phyloP scores from a whole-genome alignment of 2,113 vertebrate genomes.

The Pseudorhombus dupliciocellatus region DNA sequence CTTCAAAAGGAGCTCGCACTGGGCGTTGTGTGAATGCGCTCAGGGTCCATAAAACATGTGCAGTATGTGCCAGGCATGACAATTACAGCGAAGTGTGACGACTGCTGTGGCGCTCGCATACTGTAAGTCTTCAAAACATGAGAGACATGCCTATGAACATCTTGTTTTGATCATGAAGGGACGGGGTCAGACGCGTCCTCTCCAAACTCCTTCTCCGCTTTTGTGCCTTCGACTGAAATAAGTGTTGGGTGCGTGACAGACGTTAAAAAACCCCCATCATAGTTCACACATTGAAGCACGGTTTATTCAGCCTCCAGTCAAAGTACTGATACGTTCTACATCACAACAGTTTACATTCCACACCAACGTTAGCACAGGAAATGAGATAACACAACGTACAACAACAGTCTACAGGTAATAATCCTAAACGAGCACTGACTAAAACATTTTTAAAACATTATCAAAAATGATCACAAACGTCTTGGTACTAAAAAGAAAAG shows the following conservation, averaged over 20 bases:
- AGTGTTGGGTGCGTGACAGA: not conserved
- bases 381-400: constrained; percentile 52
- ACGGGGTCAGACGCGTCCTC: not conserved
- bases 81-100: not conserved
- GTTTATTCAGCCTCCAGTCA: constrained; percentile 76
- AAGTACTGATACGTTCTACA: constrained; percentile 63
- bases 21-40: not conserved
- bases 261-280: constrained; percentile 5
- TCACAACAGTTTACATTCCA: constrained; percentile 77
- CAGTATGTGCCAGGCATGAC: not conserved
- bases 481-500: constrained; percentile 68
- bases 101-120: not conserved
- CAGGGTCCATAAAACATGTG: not conserved
- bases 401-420: constrained; percentile 60
- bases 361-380: constrained; percentile 72
- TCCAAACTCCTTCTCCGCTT: not conserved
- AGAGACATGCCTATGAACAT: not conserved
- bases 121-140: not conserved
- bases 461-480: constrained; percentile 74
- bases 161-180: not conserved
- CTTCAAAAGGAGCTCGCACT: not conserved
- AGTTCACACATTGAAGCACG: constrained; percentile 38
- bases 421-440: constrained; percentile 61
- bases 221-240: not conserved
- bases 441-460: constrained; percentile 68